Evolutionary conservation across 2,888 invertebrate genomes (phyloP), one percentile per base, ranked within the genome.

Genomic region (Germaria angustata): DNA sequence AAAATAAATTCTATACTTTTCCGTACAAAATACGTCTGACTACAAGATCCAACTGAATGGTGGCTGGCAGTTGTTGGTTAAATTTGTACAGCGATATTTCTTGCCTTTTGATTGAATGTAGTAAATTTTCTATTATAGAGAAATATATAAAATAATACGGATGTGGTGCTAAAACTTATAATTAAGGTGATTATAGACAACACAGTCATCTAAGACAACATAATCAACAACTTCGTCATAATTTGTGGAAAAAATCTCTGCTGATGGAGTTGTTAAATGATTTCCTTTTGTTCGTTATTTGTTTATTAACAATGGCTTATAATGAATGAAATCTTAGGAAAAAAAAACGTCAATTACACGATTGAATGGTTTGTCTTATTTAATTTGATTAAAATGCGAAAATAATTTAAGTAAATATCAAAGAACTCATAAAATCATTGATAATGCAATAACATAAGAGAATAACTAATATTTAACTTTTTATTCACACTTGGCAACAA

Each of bases 101-200:
- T 13, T 51, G 6, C 28, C 49, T 24, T 46, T 39, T 34, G 34
- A 28, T 11, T 34, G 15, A 1, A n/a, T 8, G 49, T 15, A 36
- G 24, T 36, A 24, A 49, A 59, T 36, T n/a, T n/a, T n/a, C n/a
- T n/a, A n/a, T n/a, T n/a, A n/a, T n/a, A 28, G 15, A 32, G 34
- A 49, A 71, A 61, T 55, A 24, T 51, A 63, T 20, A 20, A 55
- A 71, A 32, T 44, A 28, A 28, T 77, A 72, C 81, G 77, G 81
- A 77, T 77, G 76, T 81, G 72, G 77, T 81, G 77, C 77, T 77
- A 81, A 72, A 69, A 61, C 72, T 66, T 72, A 77, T 77, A 72
- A 77, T 81, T 81, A 81, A 72, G 13, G 15, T 77, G 72, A 81
- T 81, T 81, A 82, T 65, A 75, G 68, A 24, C 63, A 57, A 39